A percentile compares a stretch with the other conserved stretches of the same genome.
Conservation (phyloP, 2,888 invertebrate genomes). For the Nomada ruficornis region DNA sequence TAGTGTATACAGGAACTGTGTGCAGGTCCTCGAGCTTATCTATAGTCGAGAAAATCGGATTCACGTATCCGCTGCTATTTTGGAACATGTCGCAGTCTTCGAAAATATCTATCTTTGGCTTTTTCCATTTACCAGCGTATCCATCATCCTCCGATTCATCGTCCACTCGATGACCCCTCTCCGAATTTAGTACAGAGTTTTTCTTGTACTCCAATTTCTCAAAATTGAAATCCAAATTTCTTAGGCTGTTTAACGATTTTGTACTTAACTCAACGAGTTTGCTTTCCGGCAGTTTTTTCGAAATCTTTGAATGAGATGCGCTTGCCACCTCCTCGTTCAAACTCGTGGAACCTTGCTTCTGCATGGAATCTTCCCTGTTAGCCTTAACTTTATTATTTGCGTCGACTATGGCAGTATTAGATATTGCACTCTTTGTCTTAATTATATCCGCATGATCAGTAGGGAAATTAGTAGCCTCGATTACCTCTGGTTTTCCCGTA, state of each 20-base stretch:
- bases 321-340: constrained; percentile 1
- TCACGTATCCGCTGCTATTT: constrained; percentile 72
- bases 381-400: constrained; percentile 43
- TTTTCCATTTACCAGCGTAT: constrained; percentile 50
- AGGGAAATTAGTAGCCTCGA: constrained; percentile 6
- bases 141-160: constrained; percentile 33
- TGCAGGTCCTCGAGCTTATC: constrained; percentile 78
- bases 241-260: constrained; percentile 30
- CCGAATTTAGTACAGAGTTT: constrained; percentile 62
- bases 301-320: constrained; percentile 12
- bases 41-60: constrained; percentile 75
- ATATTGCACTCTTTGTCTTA: constrained; percentile 44
- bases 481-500: background rate
- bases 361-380: background rate
- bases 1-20: constrained; percentile 82
- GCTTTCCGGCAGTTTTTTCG: constrained; percentile 37
- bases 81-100: constrained; percentile 56
- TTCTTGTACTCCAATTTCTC: constrained; percentile 37
- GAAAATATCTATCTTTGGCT: constrained; percentile 53
- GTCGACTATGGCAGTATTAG: constrained; percentile 42
- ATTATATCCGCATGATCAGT: constrained; percentile 15
- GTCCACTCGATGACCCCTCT: constrained; percentile 73
- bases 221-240: constrained; percentile 24
- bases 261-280: constrained; percentile 19
- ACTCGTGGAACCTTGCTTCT: background rate